phyloP scores from a whole-genome alignment of 2,888 invertebrate species.

The Parnassius orleans region DNA sequence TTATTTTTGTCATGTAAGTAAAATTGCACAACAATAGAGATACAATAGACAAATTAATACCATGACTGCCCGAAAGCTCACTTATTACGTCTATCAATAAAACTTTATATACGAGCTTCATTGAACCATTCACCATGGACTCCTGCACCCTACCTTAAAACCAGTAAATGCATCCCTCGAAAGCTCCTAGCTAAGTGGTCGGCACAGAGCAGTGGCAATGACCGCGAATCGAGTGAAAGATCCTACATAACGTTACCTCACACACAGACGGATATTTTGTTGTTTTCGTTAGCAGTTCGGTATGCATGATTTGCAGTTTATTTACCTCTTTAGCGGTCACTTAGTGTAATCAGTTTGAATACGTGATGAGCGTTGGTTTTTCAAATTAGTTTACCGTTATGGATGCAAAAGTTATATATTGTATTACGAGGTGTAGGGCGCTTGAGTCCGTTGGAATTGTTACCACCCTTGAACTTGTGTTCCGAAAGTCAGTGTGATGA shows the following conservation, averaged over 20 bases:
- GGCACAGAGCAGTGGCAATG: constrained; percentile 53
- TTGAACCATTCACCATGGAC: constrained; percentile 36
- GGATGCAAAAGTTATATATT: constrained; percentile 6
- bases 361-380: constrained; percentile 27
- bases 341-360: constrained; percentile 29
- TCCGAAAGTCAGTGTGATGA: too few relatives aligned
- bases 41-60: constrained; percentile 22
- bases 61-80: constrained; percentile 4
- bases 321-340: constrained; percentile 30
- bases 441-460: too few relatives aligned
- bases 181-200: constrained; percentile 39
- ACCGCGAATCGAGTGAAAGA: constrained; percentile 46
- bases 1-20: too few relatives aligned
- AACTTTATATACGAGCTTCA: constrained; percentile 19
- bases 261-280: constrained; percentile 28
- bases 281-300: constrained; percentile 25
- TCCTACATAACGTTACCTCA: constrained; percentile 37
- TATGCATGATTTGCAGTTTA: constrained; percentile 29
- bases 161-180: constrained; percentile 35
- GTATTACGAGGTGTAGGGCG: too few relatives aligned
- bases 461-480: too few relatives aligned
- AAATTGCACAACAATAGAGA: neutral
- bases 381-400: constrained; percentile 15
- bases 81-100: constrained; percentile 15
- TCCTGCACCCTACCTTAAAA: constrained; percentile 23